Base-by-base conservation (phyloP, 2,797 vertebrate genomes). In the Eulemur albifrons region DNA sequence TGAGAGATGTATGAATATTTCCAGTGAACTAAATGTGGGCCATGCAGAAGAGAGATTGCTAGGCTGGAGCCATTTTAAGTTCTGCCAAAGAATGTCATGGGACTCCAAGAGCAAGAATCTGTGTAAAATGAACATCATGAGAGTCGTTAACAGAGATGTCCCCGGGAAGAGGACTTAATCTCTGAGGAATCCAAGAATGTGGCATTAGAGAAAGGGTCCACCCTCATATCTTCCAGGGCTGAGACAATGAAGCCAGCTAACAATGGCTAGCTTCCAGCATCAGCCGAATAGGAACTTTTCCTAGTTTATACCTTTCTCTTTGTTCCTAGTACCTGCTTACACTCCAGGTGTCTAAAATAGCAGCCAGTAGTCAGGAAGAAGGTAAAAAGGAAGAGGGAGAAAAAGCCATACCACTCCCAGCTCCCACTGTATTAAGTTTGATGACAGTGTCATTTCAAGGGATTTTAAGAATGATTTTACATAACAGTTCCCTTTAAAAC, bases 1-100 rank as follows among this genome's bases (percentile, higher is more conserved):
- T 40, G 80, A 93, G 67, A 77, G n/a, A 67, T 87, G 27, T 14
- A 25, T 77, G 61, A 48, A 11, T 79, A 93, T 88, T 96, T 90
- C 65, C 48, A 30, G 7, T 40, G 65, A 73, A 75, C 0, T 73
- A 23, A 88, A 76, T 21, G 17, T 50, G 45, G 40, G 45, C 21
- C 52, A 80, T 40, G 50, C 21, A 45, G 23, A 94, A 76, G n/a
- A 96, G 54, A 13, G 14, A 67, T 0, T 48, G 15, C 4, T 57
- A 52, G 8, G 7, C n/a, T 85, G 14, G 4, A 48, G 13, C 45
- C 52, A 83, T 80, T 83, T 93, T 70, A 88, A 73, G 35, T 79
- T 83, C 50, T 89, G 32, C 45, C 43, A 45, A 91, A 52, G 27
- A 85, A 63, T 61, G 54, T 45, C 45, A 48, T 11, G 35, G 48